Base-by-base conservation (phyloP, 2,113 vertebrate genomes). In the Leptodactylus fuscus region DNA sequence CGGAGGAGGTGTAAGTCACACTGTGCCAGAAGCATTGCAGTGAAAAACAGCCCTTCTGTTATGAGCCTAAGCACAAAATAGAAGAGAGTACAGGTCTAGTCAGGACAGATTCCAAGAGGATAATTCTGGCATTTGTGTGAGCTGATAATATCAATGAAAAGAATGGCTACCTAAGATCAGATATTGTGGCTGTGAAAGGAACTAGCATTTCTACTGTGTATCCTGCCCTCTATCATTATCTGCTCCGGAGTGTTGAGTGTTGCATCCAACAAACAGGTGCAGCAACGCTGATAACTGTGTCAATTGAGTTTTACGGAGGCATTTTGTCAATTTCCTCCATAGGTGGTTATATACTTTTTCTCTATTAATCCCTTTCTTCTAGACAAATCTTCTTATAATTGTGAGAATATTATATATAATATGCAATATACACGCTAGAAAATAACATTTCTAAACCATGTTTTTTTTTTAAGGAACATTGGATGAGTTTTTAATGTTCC, bases 201-300 rank as follows among this genome's bases (percentile, higher is more conserved):
- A 51, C 18, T 6, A 74, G 44, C 55, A 10, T 53, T 78, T 69
- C 22, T 7, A 9, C 15, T 53, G 24, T 77, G 13, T 78, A 27
- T 82, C 46, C 53, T 71, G 48, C 46, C 65, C 65, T 51, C 32
- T 69, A 67, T 85, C 60, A 51, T 69, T 78, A 36, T 51, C 58
- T 53, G 24, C 51, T 76, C 36, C 9, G 51, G n/a, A 85, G 44
- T 78, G 82, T 60, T 69, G 46, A 85, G 69, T 12, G 13, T 51
- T 69, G 60, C 32, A 69, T 69, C 36, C 27, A 85, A 69, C 73
- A 67, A 76, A 84, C 44, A 78, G 74, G 75, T 78, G 74, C 41
- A 67, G 29, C 58, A 5, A 69, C 29, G 41, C 20, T 53, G 83
- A 78, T 85, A 85, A 85, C 58, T 53, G 12, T 76, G 27, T 49